Evolutionary conservation across 1,140 invertebrate genomes (phyloP), one percentile per base, ranked within the genome.

Genomic region (Ganaspis sp.): DNA sequence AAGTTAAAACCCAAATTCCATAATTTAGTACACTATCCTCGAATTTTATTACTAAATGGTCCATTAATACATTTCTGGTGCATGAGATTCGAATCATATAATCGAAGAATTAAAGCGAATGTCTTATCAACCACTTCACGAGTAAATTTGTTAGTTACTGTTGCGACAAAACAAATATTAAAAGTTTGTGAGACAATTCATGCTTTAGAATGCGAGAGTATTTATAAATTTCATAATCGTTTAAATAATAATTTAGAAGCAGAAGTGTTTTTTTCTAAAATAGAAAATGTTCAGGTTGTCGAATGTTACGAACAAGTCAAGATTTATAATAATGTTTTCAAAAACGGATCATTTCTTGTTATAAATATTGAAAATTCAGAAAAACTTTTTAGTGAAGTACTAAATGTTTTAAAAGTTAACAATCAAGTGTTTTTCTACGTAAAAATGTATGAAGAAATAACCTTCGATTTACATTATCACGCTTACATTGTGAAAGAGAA

Each of bases 21-120:
- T n/a, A n/a, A n/a, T n/a, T n/a, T n/a, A n/a, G n/a, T n/a, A n/a
- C n/a, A n/a, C n/a, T n/a, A n/a, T n/a, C n/a, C n/a, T n/a, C n/a
- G n/a, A n/a, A n/a, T n/a, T n/a, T n/a, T n/a, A n/a, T n/a, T n/a
- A n/a, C n/a, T n/a, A n/a, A n/a, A n/a, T n/a, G n/a, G n/a, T n/a
- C n/a, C n/a, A n/a, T n/a, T n/a, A n/a, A n/a, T n/a, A n/a, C n/a
- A n/a, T n/a, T n/a, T n/a, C n/a, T n/a, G n/a, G n/a, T n/a, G n/a
- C n/a, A n/a, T n/a, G n/a, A n/a, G n/a, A n/a, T n/a, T n/a, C n/a
- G n/a, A 75, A 58, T 42, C 42, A 1, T 12, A 21, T 5, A 69
- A 75, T 45, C 15, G n/a, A 15, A n/a, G 23, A 15, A 29, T 75
- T 0, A 75, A 75, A 58, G n/a, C 49, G 1, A 54, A 21, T 21